Conservation (phyloP, 1,140 invertebrate species). For the Meloidogyne floridensis region DNA sequence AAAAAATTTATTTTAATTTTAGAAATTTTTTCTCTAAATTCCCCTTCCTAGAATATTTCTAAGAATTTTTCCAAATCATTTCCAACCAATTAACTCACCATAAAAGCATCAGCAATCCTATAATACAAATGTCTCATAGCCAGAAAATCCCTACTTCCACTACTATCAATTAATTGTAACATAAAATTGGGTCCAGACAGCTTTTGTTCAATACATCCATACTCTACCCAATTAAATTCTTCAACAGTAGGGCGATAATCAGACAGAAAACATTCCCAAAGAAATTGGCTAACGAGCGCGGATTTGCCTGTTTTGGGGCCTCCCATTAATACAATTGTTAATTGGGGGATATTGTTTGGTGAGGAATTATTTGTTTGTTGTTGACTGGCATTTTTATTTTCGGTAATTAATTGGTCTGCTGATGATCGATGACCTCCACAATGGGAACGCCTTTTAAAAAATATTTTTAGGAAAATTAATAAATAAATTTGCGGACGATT, state of each 20-base stretch:
- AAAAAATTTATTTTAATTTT: too few species aligned
- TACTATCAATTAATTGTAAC: slow-evolving; percentile 55
- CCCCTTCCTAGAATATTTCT: too few species aligned
- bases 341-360: slow-evolving; percentile 21
- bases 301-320: slow-evolving; percentile 56
- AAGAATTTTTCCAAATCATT: too few species aligned
- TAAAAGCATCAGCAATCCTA: slow-evolving; percentile 57
- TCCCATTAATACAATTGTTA: slow-evolving; percentile 52
- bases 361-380: slow-evolving; percentile 6
- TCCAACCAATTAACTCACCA: slow-evolving; percentile 34
- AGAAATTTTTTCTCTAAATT: too few species aligned
- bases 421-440: neutral
- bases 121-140: slow-evolving; percentile 62
- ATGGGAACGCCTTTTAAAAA: slow-evolving; percentile 22
- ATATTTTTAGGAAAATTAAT: neutral
- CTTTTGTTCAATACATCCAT: slow-evolving; percentile 46
- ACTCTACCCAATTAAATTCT: slow-evolving; percentile 65
- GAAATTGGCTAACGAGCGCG: slow-evolving; percentile 60
- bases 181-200: slow-evolving; percentile 7
- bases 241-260: slow-evolving; percentile 62
- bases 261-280: slow-evolving; percentile 57
- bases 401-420: slow-evolving; percentile 13
- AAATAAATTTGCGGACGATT: too few species aligned
- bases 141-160: slow-evolving; percentile 58
- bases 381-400: slow-evolving; percentile 5